Evolutionary conservation across 2,797 vertebrate species (phyloP).

Genomic region (Sebastes elongatus): DNA sequence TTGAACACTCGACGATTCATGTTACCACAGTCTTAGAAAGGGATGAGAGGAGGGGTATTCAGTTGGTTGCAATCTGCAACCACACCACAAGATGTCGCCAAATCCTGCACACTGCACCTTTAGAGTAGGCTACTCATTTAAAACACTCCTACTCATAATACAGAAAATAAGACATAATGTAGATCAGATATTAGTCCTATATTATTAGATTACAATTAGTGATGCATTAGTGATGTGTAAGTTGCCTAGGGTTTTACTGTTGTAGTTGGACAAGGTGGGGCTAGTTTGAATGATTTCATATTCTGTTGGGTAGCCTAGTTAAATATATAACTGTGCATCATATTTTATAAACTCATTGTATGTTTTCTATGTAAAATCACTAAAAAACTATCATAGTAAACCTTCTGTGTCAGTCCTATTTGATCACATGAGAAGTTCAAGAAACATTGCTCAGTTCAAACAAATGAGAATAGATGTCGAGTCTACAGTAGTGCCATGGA

Average conservation of each 20-base stretch:
- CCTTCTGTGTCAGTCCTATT: no score
- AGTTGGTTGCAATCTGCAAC: no score
- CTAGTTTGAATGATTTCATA: background rate
- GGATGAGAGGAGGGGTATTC: no score
- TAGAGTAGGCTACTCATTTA: background rate
- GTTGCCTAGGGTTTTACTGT: background rate
- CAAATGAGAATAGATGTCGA: no score
- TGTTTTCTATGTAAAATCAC: background rate
- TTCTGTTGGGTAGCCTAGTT: background rate
- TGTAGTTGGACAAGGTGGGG: background rate
- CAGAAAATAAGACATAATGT: background rate
- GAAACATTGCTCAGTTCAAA: no score
- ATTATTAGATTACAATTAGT: background rate
- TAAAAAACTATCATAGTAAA: no score
- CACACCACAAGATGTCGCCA: no score
- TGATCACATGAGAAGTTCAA: no score
- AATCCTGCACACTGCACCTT: no score
- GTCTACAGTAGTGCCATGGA: no score
- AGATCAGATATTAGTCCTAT: background rate
- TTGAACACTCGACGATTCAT: no score
- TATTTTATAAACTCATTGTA: background rate
- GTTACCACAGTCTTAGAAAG: no score
- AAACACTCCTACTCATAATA: background rate
- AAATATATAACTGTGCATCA: background rate
- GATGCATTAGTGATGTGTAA: background rate